Base-by-base conservation (phyloP, 2,888 invertebrate species). In the Torymus tubicola region DNA sequence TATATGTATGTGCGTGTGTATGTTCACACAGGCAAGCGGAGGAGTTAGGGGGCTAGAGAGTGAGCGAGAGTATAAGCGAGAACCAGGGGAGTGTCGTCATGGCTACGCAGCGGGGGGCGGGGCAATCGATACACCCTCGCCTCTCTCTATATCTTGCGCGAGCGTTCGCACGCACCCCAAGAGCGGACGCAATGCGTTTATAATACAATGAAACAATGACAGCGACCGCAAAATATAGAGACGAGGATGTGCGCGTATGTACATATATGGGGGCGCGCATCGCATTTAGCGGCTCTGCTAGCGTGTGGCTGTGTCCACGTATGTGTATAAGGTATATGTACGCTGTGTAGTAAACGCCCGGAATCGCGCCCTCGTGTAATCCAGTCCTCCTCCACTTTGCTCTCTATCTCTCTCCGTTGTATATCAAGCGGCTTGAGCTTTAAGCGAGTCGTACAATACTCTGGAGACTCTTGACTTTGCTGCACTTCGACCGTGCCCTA, bases 41-140 rank as follows among this genome's bases (percentile, higher is more conserved):
- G 31, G 31, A 31, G 31, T 31, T 31, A 83, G 76, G 69, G 70
- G 71, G 52, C 67, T 31, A 61, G 52, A 63, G 14, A 65, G 4
- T 11, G 10, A 31, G 31, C 31, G 3, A 31, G 31, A 31, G 21
- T 3, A 61, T n/a, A n/a, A 21, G 42, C 57, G 18, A 31, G 24
- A 14, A 4, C 31, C 63, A 31, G 73, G 80, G 80, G 89, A 86
- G 89, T 89, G 93, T 93, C 91, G 92, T 92, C 92, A 92, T 93
- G 92, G 90, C 91, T 92, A 92, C 92, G 92, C 92, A 91, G 92
- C 92, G 89, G 92, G 92, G 89, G 92, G 92, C 92, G 92, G 93
- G 93, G 93, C 93, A 94, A 94, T 94, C 93, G 94, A 94, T 94
- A 94, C 93, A 93, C 93, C 93, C 94, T 93, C 93, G 93, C 93